These are phyloP conservation scores for Gyrodactylus salaris DNA, from an alignment of 1,140 invertebrate species.

Conservation along the genomic window DNA sequence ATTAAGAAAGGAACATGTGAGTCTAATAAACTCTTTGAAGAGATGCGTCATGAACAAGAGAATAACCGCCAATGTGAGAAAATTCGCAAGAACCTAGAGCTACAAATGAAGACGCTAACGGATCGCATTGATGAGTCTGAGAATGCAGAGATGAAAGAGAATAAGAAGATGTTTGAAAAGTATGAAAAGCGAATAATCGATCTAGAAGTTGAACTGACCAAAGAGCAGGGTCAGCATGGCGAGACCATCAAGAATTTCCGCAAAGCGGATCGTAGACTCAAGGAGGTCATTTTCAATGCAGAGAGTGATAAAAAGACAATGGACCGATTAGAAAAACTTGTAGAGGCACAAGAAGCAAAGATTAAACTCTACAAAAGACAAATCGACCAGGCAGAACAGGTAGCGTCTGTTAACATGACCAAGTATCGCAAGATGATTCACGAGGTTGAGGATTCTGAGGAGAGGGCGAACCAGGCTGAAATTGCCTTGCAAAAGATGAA, in stretches of 20 bases:
- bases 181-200: conserved; percentile 23
- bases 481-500: conserved; percentile 83
- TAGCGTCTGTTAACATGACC: conserved; percentile 78
- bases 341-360: conserved; percentile 92
- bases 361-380: conserved; percentile 98
- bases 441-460: conserved; percentile 76
- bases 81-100: conserved; percentile 71
- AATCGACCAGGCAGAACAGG: conserved; percentile 88
- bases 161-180: conserved; percentile 28
- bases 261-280: conserved; percentile 41
- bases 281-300: conserved; percentile 37
- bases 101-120: conserved; percentile 30
- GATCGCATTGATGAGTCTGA: conserved; percentile 74
- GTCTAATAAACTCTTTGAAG: conserved; percentile 72
- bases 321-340: conserved; percentile 78
- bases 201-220: conserved; percentile 1
- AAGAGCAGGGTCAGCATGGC: conserved; percentile 64
- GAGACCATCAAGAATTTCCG: conserved; percentile 30
- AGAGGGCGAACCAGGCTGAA: conserved; percentile 86
- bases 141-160: conserved; percentile 61
- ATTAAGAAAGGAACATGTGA: conserved; percentile 64
- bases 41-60: conserved; percentile 87
- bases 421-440: conserved; percentile 97
- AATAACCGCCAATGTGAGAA: conserved; percentile 88
- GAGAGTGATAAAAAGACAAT: conserved; percentile 90